Conservation (phyloP, 2,113 vertebrate species). For the Morone saxatilis region DNA sequence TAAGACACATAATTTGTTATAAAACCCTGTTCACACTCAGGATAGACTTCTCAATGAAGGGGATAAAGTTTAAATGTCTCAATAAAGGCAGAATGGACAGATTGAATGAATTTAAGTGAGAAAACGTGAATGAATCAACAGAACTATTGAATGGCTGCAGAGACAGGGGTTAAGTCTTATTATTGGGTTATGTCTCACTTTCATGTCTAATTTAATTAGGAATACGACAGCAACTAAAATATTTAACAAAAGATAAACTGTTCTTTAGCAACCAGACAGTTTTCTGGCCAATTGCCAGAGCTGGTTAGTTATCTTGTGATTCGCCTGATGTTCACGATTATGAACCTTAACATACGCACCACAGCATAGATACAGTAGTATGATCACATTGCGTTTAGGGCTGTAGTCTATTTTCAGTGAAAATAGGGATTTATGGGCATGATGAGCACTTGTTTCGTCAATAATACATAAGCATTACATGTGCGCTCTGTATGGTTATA, state of each 20-base stretch:
- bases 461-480: background rate
- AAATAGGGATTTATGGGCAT: conserved; percentile 9
- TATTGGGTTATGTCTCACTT: background rate
- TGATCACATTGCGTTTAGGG: background rate
- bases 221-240: conserved; percentile 18
- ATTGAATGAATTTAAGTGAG: background rate
- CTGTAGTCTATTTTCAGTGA: conserved; percentile 18
- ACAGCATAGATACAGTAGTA: background rate
- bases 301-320: conserved; percentile 3
- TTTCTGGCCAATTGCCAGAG: background rate
- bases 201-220: conserved; percentile 24
- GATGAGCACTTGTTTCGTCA: conserved; percentile 28
- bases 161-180: background rate
- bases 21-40: background rate
- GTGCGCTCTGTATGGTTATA: background rate
- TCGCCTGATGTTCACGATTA: conserved; percentile 27
- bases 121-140: background rate
- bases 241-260: conserved; percentile 13
- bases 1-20: background rate
- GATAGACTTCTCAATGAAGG: background rate
- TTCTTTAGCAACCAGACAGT: background rate
- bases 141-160: background rate
- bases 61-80: background rate
- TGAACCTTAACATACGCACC: background rate
- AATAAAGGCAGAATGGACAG: background rate